Evolutionary conservation across 1,140 invertebrate genomes (phyloP).

Genomic region (Caenorhabditis tropicalis): DNA sequence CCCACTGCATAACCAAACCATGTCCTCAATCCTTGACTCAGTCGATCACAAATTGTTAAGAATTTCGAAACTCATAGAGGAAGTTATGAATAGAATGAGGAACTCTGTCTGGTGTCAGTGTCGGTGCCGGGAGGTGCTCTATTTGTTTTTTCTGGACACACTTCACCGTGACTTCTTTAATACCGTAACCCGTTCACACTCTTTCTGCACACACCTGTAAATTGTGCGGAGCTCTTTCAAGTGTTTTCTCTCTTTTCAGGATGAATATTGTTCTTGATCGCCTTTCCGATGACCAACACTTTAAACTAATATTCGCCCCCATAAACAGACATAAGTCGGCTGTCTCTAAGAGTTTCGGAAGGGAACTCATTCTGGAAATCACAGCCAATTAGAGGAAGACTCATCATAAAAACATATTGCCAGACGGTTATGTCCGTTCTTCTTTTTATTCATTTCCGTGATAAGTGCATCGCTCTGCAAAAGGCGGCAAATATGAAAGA

Average conservation of each 20-base stretch:
- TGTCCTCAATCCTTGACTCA: too few relatives aligned
- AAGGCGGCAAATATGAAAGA: not conserved
- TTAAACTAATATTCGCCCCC: not conserved
- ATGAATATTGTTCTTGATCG: not conserved
- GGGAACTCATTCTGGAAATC: not conserved
- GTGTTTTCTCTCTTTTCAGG: slow-evolving; percentile 44
- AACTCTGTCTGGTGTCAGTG: slow-evolving; percentile 14
- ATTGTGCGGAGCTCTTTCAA: slow-evolving; percentile 50
- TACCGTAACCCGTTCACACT: slow-evolving; percentile 5
- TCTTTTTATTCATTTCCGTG: not conserved
- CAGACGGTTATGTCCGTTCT: slow-evolving; percentile 4
- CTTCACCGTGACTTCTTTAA: not conserved
- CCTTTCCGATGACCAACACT: slow-evolving; percentile 25
- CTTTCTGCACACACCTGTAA: slow-evolving; percentile 41
- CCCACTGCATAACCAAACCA: too few relatives aligned
- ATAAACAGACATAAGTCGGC: not conserved
- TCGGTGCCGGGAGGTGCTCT: slow-evolving; percentile 21
- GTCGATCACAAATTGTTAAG: not conserved
- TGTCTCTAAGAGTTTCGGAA: not conserved
- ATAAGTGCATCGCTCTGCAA: not conserved
- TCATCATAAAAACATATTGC: not conserved
- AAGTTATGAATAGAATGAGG: not conserved
- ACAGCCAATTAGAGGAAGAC: not conserved
- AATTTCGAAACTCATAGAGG: not conserved
- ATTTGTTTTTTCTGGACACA: slow-evolving; percentile 31